Percentiles rank a stretch among this genome's conserved stretches.
Conservation (phyloP, 2,888 invertebrate genomes). For the Sarcophaga caerulescens region DNA sequence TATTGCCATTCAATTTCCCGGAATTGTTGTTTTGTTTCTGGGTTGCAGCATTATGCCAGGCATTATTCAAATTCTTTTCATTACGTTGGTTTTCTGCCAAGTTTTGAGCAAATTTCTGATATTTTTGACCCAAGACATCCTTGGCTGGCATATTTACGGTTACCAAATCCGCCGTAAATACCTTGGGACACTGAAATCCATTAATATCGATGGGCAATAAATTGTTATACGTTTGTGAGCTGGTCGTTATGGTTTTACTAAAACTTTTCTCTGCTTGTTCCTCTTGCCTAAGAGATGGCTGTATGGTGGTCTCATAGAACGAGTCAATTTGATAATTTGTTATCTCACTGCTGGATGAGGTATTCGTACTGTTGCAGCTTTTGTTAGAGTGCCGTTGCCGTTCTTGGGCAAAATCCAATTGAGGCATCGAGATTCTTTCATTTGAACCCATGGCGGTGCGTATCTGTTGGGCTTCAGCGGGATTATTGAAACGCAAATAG, state of each 20-base stretch:
- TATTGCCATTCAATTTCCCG: conserved; percentile 33
- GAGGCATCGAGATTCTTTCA: conserved; percentile 89
- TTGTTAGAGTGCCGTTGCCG: conserved; percentile 69
- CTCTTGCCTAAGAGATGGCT: conserved; percentile 64
- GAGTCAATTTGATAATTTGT: conserved; percentile 73
- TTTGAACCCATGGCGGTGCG: conserved; percentile 88
- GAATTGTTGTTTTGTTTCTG: conserved; percentile 38
- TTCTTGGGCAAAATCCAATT: conserved; percentile 84
- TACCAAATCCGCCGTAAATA: conserved; percentile 89
- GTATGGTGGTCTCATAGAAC: conserved; percentile 77
- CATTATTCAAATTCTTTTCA: conserved; percentile 77
- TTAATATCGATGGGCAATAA: conserved; percentile 83
- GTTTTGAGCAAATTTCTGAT: conserved; percentile 84
- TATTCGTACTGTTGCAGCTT: conserved; percentile 60
- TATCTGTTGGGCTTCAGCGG: conserved; percentile 93
- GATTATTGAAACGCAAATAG: conserved; percentile 96
- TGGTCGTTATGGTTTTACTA: conserved; percentile 29
- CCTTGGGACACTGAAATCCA: conserved; percentile 85
- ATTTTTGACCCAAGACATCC: conserved; percentile 88
- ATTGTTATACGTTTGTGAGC: conserved; percentile 44
- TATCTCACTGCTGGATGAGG: conserved; percentile 51
- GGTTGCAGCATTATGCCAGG: conserved; percentile 74
- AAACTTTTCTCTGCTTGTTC: conserved; percentile 12
- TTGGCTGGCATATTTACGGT: conserved; percentile 92
- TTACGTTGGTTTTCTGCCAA: conserved; percentile 82